Percentiles rank a stretch among this genome's conserved stretches.
Evolutionary conservation across 2,113 vertebrate genomes (phyloP).

Genomic region (Equus przewalskii): DNA sequence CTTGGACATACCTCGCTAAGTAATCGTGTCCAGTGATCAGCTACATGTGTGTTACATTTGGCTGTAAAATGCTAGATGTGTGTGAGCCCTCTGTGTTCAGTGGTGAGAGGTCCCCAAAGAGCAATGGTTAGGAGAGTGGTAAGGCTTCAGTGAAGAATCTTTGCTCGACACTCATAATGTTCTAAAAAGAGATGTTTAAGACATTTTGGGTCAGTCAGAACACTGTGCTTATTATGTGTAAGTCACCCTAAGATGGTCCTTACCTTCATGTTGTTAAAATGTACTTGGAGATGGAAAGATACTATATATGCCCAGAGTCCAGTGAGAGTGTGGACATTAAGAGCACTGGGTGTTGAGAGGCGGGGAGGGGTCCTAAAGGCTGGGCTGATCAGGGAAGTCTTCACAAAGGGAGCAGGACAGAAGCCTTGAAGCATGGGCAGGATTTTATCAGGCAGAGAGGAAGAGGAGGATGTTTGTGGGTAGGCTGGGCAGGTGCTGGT

Average conservation of each 20-base stretch:
- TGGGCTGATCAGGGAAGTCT: not conserved
- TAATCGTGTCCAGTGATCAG: not conserved
- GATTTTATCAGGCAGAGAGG: not conserved
- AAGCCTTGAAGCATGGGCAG: not conserved
- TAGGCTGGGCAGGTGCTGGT: not conserved
- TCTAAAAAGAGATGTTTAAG: conserved; percentile 12
- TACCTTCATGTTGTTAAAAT: not conserved
- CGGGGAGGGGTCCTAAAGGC: not conserved
- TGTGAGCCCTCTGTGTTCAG: not conserved
- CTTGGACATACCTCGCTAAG: not conserved
- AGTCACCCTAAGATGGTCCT: conserved; percentile 11
- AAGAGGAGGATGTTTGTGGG: not conserved
- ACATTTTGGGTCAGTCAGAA: not conserved
- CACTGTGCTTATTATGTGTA: not conserved
- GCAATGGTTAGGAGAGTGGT: not conserved
- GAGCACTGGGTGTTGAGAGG: not conserved
- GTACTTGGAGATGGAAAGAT: not conserved
- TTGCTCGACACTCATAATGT: not conserved
- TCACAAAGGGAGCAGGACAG: not conserved
- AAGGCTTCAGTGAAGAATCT: conserved; percentile 4
- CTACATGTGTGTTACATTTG: not conserved
- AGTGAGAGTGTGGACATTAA: not conserved
- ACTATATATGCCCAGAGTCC: not conserved
- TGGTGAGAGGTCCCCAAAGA: not conserved
- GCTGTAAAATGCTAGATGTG: conserved; percentile 1